Percentiles rank a stretch among this genome's conserved stretches.
These are phyloP conservation scores for Stylophora pistillata DNA, from an alignment of 64 coral and sea anemone genomes.

Conservation along the genomic window DNA sequence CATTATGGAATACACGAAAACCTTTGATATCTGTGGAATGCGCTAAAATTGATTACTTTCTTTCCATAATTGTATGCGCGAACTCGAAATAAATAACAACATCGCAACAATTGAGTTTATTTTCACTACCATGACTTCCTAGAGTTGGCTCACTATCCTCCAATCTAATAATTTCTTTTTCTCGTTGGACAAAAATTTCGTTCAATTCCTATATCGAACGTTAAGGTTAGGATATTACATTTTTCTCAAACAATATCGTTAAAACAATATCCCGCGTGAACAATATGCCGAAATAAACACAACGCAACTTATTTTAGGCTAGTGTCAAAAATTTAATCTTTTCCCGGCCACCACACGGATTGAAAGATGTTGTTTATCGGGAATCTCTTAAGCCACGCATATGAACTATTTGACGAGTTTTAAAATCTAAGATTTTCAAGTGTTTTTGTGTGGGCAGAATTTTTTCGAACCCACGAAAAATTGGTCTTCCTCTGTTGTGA, in stretches of 20 bases:
- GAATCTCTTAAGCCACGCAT: not conserved
- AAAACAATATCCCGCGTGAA: conserved; percentile 6
- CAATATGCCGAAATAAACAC: conserved; percentile 20
- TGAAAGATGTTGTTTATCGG: not conserved
- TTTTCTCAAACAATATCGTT: conserved; percentile 47
- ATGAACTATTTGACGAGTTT: not conserved
- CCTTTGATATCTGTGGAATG: conserved; percentile 12
- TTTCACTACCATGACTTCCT: not conserved
- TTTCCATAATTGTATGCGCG: not conserved
- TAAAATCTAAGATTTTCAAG: not conserved
- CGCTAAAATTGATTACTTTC: conserved; percentile 9
- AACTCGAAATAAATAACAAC: conserved; percentile 1
- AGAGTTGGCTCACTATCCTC: not conserved
- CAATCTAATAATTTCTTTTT: not conserved
- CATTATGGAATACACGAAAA: not conserved
- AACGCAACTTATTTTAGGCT: not conserved
- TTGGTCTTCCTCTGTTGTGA: not conserved
- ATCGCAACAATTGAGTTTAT: not conserved
- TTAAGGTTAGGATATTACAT: not conserved
- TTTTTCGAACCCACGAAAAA: conserved; percentile 7
- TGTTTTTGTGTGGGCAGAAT: conserved; percentile 6
- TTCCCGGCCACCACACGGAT: not conserved
- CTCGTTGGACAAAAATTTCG: not conserved
- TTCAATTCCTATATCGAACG: not conserved
- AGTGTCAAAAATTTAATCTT: conserved; percentile 41